phyloP scores from a whole-genome alignment of 2,888 invertebrate genomes.

The Busseola fusca region DNA sequence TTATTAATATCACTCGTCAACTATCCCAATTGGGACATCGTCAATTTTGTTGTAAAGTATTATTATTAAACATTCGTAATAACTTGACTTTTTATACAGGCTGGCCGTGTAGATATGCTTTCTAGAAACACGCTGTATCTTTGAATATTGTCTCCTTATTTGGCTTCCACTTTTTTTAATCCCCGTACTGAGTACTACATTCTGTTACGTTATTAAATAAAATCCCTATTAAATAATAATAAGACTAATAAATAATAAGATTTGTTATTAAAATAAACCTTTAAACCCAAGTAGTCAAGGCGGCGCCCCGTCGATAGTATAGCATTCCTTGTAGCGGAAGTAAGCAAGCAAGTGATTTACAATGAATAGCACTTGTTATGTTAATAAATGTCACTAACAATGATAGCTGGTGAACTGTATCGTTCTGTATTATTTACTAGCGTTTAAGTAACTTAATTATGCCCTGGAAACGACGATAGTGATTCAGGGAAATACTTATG shows the following conservation, averaged over 20 bases:
- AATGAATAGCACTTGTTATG: constrained; percentile 35
- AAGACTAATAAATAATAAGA: neutral
- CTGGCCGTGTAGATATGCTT: neutral
- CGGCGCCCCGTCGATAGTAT: too few relatives aligned
- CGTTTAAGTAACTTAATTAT: neutral
- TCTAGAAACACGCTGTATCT: neutral
- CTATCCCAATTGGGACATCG: neutral
- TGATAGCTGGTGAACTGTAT: constrained; percentile 9
- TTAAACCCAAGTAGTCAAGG: too few relatives aligned
- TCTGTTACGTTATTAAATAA: too few relatives aligned
- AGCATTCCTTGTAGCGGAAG: constrained; percentile 13
- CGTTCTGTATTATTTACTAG: constrained; percentile 15
- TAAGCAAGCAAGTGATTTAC: constrained; percentile 29
- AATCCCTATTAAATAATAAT: neutral
- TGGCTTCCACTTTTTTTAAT: neutral
- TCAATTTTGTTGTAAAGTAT: neutral
- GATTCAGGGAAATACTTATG: neutral
- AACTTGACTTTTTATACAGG: neutral
- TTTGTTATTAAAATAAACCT: neutral
- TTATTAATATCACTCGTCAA: neutral
- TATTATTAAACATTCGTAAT: neutral
- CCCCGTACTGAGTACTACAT: neutral
- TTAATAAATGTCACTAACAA: constrained; percentile 37
- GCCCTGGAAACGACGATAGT: neutral
- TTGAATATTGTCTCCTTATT: neutral